Evolutionary conservation across 2,888 invertebrate genomes (phyloP), one percentile per base, ranked within the genome.

Genomic region (Drosophila mimica): DNA sequence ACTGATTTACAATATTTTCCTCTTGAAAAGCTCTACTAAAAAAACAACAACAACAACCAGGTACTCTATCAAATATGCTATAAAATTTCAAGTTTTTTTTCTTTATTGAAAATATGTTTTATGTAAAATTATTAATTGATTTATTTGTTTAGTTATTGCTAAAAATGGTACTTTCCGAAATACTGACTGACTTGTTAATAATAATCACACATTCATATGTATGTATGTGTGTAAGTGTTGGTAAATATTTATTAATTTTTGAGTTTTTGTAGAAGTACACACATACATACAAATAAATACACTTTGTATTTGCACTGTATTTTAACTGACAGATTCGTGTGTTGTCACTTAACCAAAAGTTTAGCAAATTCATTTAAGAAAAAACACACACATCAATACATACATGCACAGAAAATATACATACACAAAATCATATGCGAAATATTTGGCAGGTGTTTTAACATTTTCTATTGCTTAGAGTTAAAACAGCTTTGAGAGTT

Each of bases 41-140:
- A 93, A 92, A 91, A 92, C 92, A 84, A 92, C 92, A 91, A 92
- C 92, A 81, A 92, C 85, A 74, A 87, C 91, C 92, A 92, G 92
- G 92, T 92, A 92, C 83, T 68, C 64, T 38, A 56, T 70, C 63
- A 38, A 30, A 38, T 63, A 74, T 67, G 59, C 52, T 54, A 54
- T 56, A 53, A 53, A 63, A 52, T 49, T 13, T 54, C 25, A 36
- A 25, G 8, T 13, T 13, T 3, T 1, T 51, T 25, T 46, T 46
- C 13, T 11, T 20, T 52, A 9, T 56, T 34, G 40, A 49, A 69
- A 57, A 46, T 9, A 43, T 43, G 43, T 59, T 59, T 48, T 48
- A 31, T 67, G 30, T 69, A 38, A 6, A 58, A 52, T 53, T 54
- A 25, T 72, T 28, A 30, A 8, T 59, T 60, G 11, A 33, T 71